A percentile compares a stretch with the other conserved stretches of the same genome.
Evolutionary conservation across 2,888 invertebrate genomes (phyloP).

Genomic region (Pyrrhosoma nymphula): DNA sequence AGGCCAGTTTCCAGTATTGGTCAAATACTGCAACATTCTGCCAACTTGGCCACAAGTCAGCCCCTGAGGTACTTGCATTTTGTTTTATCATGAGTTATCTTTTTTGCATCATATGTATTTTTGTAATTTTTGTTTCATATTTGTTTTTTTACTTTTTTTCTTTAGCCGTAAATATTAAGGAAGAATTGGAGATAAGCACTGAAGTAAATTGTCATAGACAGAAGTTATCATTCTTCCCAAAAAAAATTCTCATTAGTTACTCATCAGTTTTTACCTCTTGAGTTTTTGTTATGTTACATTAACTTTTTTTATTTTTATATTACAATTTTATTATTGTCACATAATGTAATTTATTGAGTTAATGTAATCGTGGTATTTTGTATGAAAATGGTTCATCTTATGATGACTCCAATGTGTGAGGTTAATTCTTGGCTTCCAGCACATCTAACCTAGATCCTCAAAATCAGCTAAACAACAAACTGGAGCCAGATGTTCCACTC

Average conservation of each 20-base stretch:
- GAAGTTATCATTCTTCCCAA: background rate
- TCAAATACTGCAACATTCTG: conserved; percentile 52
- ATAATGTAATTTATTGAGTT: background rate
- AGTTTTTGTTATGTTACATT: background rate
- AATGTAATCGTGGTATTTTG: background rate
- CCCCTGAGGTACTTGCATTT: conserved; percentile 4
- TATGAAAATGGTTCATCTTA: background rate
- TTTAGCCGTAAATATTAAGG: conserved; percentile 48
- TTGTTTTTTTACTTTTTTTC: conserved; percentile 12
- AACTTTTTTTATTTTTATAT: background rate
- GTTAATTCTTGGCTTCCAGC: conserved; percentile 57
- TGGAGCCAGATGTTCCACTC: conserved; percentile 25
- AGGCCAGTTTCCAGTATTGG: conserved; percentile 52
- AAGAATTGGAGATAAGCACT: background rate
- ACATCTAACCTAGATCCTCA: conserved; percentile 4
- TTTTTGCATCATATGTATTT: background rate
- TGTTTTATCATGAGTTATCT: background rate
- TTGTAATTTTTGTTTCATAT: background rate
- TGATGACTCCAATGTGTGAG: conserved; percentile 1
- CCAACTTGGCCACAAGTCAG: background rate
- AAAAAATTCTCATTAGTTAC: background rate
- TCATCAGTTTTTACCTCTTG: background rate
- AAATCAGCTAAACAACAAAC: background rate
- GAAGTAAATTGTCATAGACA: background rate
- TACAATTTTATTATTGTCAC: background rate